phyloP scores from a whole-genome alignment of 2,888 invertebrate species.

The Epirrhoe tristata region DNA sequence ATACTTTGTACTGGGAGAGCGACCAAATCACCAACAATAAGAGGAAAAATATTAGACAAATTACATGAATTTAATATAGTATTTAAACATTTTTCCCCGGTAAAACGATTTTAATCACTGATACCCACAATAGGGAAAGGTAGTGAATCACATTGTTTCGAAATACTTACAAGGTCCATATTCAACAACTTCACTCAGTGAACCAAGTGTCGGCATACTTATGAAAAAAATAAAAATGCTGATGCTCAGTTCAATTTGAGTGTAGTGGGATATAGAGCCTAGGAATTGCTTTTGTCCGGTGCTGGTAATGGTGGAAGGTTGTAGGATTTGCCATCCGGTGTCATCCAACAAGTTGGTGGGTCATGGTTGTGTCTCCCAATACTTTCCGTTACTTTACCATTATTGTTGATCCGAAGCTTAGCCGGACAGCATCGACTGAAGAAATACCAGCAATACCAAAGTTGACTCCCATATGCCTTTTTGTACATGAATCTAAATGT shows the following conservation, averaged over 20 bases:
- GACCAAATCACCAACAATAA: background rate
- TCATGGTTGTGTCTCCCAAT: constrained; percentile 81
- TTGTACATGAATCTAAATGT: constrained; percentile 83
- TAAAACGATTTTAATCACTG: constrained; percentile 2
- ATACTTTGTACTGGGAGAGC: background rate
- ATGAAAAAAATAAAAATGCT: background rate
- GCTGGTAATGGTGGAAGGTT: constrained; percentile 67
- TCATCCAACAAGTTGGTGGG: constrained; percentile 82
- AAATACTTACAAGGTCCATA: constrained; percentile 47
- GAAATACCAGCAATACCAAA: constrained; percentile 84
- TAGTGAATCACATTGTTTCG: constrained; percentile 41
- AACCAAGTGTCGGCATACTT: background rate
- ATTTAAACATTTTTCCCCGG: no score
- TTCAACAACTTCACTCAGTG: background rate
- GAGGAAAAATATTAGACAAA: no score
- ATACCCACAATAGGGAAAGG: constrained; percentile 11
- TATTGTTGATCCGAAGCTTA: constrained; percentile 76
- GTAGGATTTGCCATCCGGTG: constrained; percentile 80
- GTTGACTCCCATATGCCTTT: constrained; percentile 81
- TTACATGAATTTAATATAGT: no score
- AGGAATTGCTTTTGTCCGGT: constrained; percentile 61
- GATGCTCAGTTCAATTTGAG: background rate
- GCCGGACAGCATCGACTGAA: constrained; percentile 81
- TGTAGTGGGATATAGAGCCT: constrained; percentile 17
- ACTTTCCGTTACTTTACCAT: constrained; percentile 76